These are phyloP conservation scores for Phyllostomus discolor DNA, from an alignment of 2,113 vertebrate genomes.

Conservation along the genomic window DNA sequence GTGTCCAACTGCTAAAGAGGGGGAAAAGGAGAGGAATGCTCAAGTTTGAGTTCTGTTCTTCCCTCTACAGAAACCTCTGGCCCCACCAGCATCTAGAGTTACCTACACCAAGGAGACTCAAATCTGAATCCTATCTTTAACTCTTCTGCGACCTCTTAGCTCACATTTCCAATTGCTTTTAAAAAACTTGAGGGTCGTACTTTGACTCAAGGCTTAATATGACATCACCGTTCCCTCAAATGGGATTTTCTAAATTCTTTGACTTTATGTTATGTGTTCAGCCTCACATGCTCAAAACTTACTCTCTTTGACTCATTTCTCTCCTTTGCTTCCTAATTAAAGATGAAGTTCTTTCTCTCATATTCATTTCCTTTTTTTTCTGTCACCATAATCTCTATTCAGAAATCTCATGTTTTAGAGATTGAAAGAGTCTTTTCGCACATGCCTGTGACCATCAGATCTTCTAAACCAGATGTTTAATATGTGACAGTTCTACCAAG, in stretches of 20 bases:
- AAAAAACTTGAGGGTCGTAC: not conserved
- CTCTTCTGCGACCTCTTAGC: not conserved
- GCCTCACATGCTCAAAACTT: not conserved
- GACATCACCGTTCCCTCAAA: not conserved
- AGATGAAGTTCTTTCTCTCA: not conserved
- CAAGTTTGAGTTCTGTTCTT: not conserved
- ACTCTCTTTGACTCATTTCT: not conserved
- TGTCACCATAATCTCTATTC: not conserved
- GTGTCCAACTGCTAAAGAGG: not conserved
- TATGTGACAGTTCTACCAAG: not conserved
- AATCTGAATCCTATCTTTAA: not conserved
- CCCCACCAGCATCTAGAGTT: not conserved
- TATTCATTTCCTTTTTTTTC: not conserved
- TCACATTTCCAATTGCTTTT: not conserved
- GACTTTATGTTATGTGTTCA: not conserved
- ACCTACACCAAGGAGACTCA: not conserved
- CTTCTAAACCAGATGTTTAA: not conserved
- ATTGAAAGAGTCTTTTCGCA: not conserved
- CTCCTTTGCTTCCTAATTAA: not conserved
- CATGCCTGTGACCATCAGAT: too few relatives aligned
- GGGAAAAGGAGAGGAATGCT: not conserved
- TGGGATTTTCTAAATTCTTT: not conserved
- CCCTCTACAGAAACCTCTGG: not conserved
- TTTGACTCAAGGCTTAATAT: not conserved
- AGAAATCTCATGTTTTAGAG: not conserved